phyloP scores from a whole-genome alignment of 2,888 invertebrate genomes.

The Ectemnius cavifrons region DNA sequence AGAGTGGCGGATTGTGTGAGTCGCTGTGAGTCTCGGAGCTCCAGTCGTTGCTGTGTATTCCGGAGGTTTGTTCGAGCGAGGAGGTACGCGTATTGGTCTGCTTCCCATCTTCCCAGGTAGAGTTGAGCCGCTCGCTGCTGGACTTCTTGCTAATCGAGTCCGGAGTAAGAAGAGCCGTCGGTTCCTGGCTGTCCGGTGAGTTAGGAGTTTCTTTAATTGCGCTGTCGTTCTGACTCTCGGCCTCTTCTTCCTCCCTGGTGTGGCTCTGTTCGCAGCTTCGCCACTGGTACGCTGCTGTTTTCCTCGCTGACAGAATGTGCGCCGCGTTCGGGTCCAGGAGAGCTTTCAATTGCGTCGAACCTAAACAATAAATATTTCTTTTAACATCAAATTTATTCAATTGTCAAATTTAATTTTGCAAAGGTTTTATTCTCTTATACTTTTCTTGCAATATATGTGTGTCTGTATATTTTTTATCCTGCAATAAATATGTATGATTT shows the following conservation, averaged over 20 bases:
- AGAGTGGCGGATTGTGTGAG: constrained; percentile 41
- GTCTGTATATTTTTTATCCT: no score
- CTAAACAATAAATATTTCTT: constrained; percentile 18
- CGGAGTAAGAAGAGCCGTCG: constrained; percentile 14
- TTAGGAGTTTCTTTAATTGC: constrained; percentile 26
- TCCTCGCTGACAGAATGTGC: neutral
- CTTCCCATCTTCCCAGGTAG: constrained; percentile 50
- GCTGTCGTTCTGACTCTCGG: constrained; percentile 9
- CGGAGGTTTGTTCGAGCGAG: constrained; percentile 63
- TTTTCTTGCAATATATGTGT: no score
- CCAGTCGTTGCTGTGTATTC: constrained; percentile 66
- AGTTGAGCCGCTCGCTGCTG: constrained; percentile 54
- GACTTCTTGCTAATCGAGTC: constrained; percentile 51
- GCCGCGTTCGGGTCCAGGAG: neutral
- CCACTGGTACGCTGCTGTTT: constrained; percentile 8
- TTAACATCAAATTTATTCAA: neutral
- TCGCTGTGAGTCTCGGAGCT: constrained; percentile 59
- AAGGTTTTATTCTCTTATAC: no score
- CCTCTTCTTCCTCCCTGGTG: constrained; percentile 17
- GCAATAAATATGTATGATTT: no score
- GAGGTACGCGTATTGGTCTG: constrained; percentile 37
- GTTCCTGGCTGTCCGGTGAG: constrained; percentile 22
- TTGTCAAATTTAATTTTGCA: no score
- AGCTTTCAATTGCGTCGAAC: constrained; percentile 11
- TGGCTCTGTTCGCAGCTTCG: neutral